These are phyloP conservation scores for Drosophila sp. DNA, from an alignment of 1,140 invertebrate species.

Conservation along the genomic window DNA sequence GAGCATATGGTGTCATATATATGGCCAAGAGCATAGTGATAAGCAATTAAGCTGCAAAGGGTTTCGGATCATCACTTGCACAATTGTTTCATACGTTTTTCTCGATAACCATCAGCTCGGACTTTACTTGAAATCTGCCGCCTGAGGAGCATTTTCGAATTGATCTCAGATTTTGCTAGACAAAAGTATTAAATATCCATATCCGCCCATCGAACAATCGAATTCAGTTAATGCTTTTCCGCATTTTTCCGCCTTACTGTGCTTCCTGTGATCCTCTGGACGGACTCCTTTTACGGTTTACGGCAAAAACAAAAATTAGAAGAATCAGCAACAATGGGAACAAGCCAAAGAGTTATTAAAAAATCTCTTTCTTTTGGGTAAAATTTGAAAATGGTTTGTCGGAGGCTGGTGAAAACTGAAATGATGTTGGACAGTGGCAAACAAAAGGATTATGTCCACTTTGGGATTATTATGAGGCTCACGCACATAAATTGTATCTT, in stretches of 20 bases:
- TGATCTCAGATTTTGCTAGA: slow-evolving; percentile 67
- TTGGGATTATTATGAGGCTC: slow-evolving; percentile 72
- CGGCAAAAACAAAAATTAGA: slow-evolving; percentile 21
- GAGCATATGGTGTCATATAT: slow-evolving; percentile 66
- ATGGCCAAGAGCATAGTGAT: slow-evolving; percentile 3
- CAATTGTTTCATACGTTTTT: slow-evolving; percentile 48
- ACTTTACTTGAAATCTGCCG: slow-evolving; percentile 48
- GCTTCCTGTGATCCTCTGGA: slow-evolving; percentile 25
- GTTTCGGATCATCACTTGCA: slow-evolving; percentile 34
- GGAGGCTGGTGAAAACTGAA: slow-evolving; percentile 43
- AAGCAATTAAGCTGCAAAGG: neutral
- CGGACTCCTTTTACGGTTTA: slow-evolving; percentile 35
- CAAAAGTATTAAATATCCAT: slow-evolving; percentile 80
- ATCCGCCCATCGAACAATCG: slow-evolving; percentile 78
- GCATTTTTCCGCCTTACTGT: slow-evolving; percentile 23
- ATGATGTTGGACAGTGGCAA: slow-evolving; percentile 51
- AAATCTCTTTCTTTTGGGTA: slow-evolving; percentile 36
- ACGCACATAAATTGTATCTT: slow-evolving; percentile 53
- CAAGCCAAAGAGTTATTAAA: slow-evolving; percentile 74
- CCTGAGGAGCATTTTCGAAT: slow-evolving; percentile 33
- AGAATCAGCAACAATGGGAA: neutral
- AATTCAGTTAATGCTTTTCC: slow-evolving; percentile 53
- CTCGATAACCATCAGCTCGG: slow-evolving; percentile 45
- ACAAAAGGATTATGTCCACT: slow-evolving; percentile 80
- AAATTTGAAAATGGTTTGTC: slow-evolving; percentile 42